Percentiles rank a stretch among this genome's conserved stretches.
Evolutionary conservation across 2,797 vertebrate species (phyloP).

Genomic region (Sciaenops ocellatus): DNA sequence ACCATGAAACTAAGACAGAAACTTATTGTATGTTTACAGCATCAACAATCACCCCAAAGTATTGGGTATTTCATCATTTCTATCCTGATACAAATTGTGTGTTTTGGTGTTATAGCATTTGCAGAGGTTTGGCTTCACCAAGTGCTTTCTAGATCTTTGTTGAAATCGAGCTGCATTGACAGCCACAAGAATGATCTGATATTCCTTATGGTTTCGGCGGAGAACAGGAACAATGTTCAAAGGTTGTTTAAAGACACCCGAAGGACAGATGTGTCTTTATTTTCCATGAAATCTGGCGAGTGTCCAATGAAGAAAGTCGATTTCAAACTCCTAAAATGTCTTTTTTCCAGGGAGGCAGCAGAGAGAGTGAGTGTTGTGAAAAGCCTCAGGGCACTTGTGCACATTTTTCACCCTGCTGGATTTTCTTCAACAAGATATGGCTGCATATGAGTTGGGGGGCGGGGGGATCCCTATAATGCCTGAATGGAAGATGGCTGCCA

Average conservation of each 20-base stretch:
- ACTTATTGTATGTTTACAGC: neutral
- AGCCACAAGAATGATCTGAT: neutral
- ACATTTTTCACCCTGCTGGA: conserved; percentile 25
- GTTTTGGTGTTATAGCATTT: neutral
- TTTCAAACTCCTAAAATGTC: conserved; percentile 6
- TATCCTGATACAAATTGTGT: neutral
- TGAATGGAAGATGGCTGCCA: conserved; percentile 20
- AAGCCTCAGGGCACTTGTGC: conserved; percentile 17
- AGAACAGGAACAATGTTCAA: conserved; percentile 5
- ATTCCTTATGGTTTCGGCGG: conserved; percentile 4
- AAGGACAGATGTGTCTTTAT: conserved; percentile 3
- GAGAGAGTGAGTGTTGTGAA: conserved; percentile 3
- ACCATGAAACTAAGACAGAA: neutral
- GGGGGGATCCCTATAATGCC: conserved; percentile 23
- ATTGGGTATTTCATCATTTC: neutral
- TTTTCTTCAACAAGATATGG: conserved; percentile 16
- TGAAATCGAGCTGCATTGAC: neutral
- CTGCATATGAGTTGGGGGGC: conserved; percentile 5
- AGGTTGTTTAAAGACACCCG: conserved; percentile 11
- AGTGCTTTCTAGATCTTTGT: conserved; percentile 1
- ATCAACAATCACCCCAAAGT: neutral
- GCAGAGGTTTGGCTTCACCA: neutral
- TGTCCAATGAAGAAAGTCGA: neutral
- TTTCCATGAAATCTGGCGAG: conserved; percentile 18
- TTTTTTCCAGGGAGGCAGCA: conserved; percentile 29